Evolutionary conservation across 1,140 invertebrate genomes (phyloP).

Genomic region (Diabrotica virgifera): DNA sequence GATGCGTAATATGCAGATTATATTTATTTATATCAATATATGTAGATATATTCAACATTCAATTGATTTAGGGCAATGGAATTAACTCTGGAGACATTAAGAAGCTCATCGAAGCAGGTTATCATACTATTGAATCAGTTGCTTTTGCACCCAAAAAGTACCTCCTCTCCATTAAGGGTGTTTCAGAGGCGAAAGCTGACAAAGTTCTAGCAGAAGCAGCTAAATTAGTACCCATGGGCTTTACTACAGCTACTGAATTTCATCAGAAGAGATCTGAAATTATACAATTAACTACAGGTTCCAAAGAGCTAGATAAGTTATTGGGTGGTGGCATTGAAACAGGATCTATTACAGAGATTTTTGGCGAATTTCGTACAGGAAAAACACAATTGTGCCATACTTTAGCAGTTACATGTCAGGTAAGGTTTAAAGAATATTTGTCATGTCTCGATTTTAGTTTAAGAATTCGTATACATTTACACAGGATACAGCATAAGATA

Average conservation of each 20-base stretch:
- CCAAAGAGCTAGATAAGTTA: slow-evolving; percentile 89
- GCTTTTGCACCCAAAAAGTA: slow-evolving; percentile 93
- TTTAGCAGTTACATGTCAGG: slow-evolving; percentile 96
- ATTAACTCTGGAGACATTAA: slow-evolving; percentile 89
- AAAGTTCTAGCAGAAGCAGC: slow-evolving; percentile 89
- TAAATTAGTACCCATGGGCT: slow-evolving; percentile 95
- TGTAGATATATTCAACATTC: neutral
- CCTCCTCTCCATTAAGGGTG: slow-evolving; percentile 89
- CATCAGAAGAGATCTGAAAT: slow-evolving; percentile 90
- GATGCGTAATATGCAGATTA: slow-evolving; percentile 3
- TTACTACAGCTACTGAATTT: slow-evolving; percentile 95
- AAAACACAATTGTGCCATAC: slow-evolving; percentile 98
- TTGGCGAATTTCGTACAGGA: slow-evolving; percentile 97
- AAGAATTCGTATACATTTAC: too few relatives aligned
- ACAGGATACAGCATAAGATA: too few relatives aligned
- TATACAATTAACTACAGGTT: slow-evolving; percentile 88
- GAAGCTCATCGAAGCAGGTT: slow-evolving; percentile 90
- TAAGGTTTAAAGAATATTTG: slow-evolving; percentile 37
- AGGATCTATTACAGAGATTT: slow-evolving; percentile 98
- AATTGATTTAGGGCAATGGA: slow-evolving; percentile 67
- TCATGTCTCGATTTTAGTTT: too few relatives aligned
- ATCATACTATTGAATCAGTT: slow-evolving; percentile 92
- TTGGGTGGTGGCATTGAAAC: slow-evolving; percentile 98
- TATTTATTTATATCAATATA: slow-evolving; percentile 10
- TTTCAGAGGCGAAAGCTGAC: slow-evolving; percentile 96